Percentiles rank a stretch among this genome's conserved stretches.
Conservation (phyloP, 2,888 invertebrate genomes). For the Clitarchus hookeri region DNA sequence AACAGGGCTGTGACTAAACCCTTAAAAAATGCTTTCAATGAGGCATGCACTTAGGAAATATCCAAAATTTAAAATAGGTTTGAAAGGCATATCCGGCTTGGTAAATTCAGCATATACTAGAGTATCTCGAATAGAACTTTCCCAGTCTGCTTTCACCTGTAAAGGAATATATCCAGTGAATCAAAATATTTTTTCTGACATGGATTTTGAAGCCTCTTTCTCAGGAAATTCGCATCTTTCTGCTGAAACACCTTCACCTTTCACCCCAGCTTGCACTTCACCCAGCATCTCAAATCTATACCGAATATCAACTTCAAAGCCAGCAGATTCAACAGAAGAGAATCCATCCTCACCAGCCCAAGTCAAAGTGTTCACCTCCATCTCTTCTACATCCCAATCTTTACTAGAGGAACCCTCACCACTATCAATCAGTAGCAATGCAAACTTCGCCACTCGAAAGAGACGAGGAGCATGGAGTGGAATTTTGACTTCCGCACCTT, state of each 20-base stretch:
- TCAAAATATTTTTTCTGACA: constrained; percentile 23
- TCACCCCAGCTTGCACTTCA: neutral
- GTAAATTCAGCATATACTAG: neutral
- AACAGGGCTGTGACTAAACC: neutral
- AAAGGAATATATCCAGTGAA: constrained; percentile 24
- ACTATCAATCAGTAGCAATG: neutral
- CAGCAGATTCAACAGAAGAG: neutral
- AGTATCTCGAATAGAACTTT: constrained; percentile 11
- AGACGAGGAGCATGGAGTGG: neutral
- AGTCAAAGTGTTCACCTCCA: neutral
- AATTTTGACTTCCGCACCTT: constrained; percentile 5
- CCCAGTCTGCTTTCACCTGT: constrained; percentile 23
- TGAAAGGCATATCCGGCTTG: neutral
- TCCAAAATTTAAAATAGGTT: neutral
- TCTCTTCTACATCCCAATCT: neutral
- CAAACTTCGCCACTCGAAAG: neutral
- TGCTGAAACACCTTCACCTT: neutral
- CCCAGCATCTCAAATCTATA: neutral
- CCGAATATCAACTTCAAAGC: neutral
- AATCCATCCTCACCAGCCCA: neutral
- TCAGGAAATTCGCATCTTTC: neutral
- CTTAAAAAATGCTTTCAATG: constrained; percentile 25
- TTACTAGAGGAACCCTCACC: neutral
- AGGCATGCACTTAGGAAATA: constrained; percentile 22
- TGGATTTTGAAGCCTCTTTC: neutral